Evolutionary conservation across 1,140 invertebrate genomes (phyloP), one percentile per base, ranked within the genome.

Genomic region (Sesamia nonagrioides): DNA sequence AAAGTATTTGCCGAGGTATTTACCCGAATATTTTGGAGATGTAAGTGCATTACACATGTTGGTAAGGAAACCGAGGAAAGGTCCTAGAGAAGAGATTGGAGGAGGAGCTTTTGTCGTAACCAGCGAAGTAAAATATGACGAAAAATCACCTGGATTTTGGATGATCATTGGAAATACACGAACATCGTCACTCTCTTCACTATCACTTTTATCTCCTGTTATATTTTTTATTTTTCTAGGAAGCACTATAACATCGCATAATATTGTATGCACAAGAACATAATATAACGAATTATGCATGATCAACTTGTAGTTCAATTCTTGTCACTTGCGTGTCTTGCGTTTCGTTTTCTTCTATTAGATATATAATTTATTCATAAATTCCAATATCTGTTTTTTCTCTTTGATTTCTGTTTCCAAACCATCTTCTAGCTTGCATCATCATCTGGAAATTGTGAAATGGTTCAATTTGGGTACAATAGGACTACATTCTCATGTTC

Each of bases 361-460:
- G n/a, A n/a, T 27, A 27, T 27, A 27, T 27, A 27, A 1, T 27
- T 27, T 27, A 27, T 27, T 27, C 27, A 27, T 82, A 35, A 35
- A 60, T 45, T 78, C 86, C 79, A 17, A 87, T 33, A 54, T 82
- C 77, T 7, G 80, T 87, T 77, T 90, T 89, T 15, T 84, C 50
- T 76, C n/a, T 81, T 17, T 87, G 77, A 83, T 90, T 89, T 77
- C 66, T 87, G 18, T 84, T 85, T n/a, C 85, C 84, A 60, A 86
- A 77, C 77, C 77, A 81, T 60, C 54, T 35, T 76, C 84, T 74
- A 0, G 73, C 7, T 18, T 79, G 45, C 72, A 85, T 85, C 68
- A 84, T 63, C 40, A 84, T 56, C 88, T 90, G 84, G 13, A 58
- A 58, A 33, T 50, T 13, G 45, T n/a, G 15, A 50, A 50, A 50